Evolutionary conservation across 2,797 vertebrate genomes (phyloP), one percentile per base, ranked within the genome.

Genomic region (Tapirus indicus): DNA sequence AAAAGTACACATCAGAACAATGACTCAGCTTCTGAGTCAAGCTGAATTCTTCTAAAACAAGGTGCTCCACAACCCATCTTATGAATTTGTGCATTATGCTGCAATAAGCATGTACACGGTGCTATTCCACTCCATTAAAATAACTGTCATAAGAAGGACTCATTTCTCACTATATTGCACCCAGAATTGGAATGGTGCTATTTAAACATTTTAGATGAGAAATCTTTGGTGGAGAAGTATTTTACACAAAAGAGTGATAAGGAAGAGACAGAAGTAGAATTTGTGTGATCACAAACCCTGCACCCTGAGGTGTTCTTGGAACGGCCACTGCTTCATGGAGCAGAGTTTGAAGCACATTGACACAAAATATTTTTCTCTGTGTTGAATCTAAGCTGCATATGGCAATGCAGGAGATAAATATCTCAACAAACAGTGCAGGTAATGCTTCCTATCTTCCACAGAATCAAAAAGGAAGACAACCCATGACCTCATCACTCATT

Each of bases 1-100:
- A 64, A 85, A 96, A 95, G 38, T 74, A 8, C 27, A 82, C 62
- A 49, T 84, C 86, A 38, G 82, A 93, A 86, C 85, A 77, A 47
- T 92, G 93, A 93, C 74, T 94, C 94, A 93, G 82, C 78, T 88
- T 87, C 85, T 94, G 93, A 92, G 35, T 83, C 88, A 91, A 92
- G 82, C 72, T 52, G 52, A 86, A 20, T 16, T 74, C 58, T 74
- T 49, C 29, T 3, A 38, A 32, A 83, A 93, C 58, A 58, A 90
- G 41, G 69, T 54, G 6, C 7, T 60, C 27, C 27, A 35, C 18
- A 80, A 56, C 60, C 25, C 27, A 6, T 68, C 77, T 56, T 38
- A 12, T 7, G 54, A 6, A 56, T 88, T 13, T 44, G 38, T 79
- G 52, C 35, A 62, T 93, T 78, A n/a, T 44, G 56, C 21, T 77